A percentile compares a stretch with the other conserved stretches of the same genome.
Conservation (phyloP, 2,113 vertebrate genomes). For the Dipodomys ordii region DNA sequence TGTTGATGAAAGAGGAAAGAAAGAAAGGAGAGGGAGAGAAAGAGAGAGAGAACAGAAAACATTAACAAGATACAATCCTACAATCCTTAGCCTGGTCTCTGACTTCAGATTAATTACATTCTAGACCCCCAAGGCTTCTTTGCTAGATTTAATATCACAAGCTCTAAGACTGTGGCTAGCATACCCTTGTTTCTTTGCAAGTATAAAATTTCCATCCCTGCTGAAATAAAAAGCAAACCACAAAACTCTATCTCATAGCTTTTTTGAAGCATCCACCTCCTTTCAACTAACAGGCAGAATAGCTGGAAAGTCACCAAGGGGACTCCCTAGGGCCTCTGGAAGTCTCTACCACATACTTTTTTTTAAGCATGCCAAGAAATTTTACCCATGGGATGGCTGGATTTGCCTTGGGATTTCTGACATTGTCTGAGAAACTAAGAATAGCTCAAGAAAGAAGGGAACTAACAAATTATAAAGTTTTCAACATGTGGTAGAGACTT, state of each 20-base stretch:
- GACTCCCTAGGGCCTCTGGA: neutral
- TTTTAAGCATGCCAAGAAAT: constrained; percentile 10
- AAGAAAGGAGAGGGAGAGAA: neutral
- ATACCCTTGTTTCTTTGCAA: neutral
- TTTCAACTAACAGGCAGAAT: neutral
- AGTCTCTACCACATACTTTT: neutral
- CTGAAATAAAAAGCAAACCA: neutral
- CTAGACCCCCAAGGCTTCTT: constrained; percentile 30
- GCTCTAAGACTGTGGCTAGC: neutral
- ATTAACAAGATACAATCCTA: neutral
- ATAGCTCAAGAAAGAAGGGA: neutral
- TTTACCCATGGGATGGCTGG: neutral
- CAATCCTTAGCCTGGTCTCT: neutral
- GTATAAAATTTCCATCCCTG: neutral
- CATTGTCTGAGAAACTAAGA: neutral
- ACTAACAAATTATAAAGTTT: neutral
- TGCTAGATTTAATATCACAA: constrained; percentile 27
- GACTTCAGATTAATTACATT: constrained; percentile 62
- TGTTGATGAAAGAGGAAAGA: neutral
- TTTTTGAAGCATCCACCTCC: neutral
- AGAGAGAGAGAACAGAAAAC: constrained; percentile 9
- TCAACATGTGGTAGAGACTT: neutral
- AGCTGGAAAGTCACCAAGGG: neutral
- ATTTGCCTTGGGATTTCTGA: constrained; percentile 19
- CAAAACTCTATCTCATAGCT: neutral